These are phyloP conservation scores for Rosalia funebris DNA, from an alignment of 2,888 invertebrate genomes.

Conservation along the genomic window DNA sequence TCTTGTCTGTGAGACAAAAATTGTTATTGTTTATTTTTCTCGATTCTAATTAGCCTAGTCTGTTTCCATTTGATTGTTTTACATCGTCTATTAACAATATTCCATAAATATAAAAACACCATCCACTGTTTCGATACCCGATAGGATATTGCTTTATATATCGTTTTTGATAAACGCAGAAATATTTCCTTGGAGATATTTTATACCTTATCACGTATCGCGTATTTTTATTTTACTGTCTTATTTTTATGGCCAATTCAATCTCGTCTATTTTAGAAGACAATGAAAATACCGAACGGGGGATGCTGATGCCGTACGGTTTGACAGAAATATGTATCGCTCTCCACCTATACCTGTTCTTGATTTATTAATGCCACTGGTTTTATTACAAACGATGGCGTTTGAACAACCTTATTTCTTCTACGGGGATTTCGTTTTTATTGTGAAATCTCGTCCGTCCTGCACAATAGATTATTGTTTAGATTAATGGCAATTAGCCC, in stretches of 20 bases:
- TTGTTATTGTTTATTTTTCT: too few species aligned
- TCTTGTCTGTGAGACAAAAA: too few species aligned
- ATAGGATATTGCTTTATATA: background rate
- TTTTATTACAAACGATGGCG: constrained; percentile 15
- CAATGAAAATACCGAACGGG: constrained; percentile 3
- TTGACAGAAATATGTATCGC: constrained; percentile 21
- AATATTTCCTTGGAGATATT: constrained; percentile 4
- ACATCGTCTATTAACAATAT: too few species aligned
- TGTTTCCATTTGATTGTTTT: too few species aligned
- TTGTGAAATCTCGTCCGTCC: background rate
- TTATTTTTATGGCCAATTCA: constrained; percentile 17
- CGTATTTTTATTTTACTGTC: constrained; percentile 10
- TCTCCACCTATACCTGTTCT: constrained; percentile 6
- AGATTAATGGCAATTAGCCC: constrained; percentile 23
- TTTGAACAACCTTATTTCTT: constrained; percentile 12
- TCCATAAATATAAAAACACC: too few species aligned
- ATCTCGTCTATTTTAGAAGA: constrained; percentile 10
- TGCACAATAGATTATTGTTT: constrained; percentile 12
- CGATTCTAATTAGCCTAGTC: too few species aligned
- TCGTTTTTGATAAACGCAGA: constrained; percentile 7
- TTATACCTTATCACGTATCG: constrained; percentile 11
- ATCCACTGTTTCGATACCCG: background rate
- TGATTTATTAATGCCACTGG: constrained; percentile 12
- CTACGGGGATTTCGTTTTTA: background rate
- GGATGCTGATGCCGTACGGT: constrained; percentile 10